Evolutionary conservation across 2,797 vertebrate genomes (phyloP).

Genomic region (Australoheros facetus): DNA sequence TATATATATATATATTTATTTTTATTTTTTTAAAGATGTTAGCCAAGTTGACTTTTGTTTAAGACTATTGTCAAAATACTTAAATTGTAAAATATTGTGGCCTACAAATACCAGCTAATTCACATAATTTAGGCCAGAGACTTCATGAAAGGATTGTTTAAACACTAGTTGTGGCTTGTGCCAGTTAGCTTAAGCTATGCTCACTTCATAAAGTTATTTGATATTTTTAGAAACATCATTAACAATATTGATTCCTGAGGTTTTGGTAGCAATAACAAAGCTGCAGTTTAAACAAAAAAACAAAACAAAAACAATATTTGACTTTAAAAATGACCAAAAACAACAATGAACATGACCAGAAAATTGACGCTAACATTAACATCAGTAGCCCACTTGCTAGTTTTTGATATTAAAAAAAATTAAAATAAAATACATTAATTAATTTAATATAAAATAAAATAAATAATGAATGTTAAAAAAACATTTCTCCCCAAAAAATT

Average conservation of each 20-base stretch:
- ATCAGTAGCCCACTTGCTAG: not conserved
- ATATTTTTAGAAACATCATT: not conserved
- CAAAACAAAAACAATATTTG: not conserved
- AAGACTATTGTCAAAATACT: not conserved
- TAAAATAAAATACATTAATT: too few species aligned
- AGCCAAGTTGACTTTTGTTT: not conserved
- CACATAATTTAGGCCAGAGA: not conserved
- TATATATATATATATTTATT: too few species aligned
- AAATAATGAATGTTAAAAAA: too few species aligned
- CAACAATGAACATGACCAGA: not conserved
- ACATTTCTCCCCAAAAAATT: not conserved
- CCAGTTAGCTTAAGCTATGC: not conserved
- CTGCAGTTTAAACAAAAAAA: not conserved
- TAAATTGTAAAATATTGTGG: not conserved
- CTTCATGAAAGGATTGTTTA: not conserved
- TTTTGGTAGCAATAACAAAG: not conserved
- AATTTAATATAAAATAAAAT: too few species aligned
- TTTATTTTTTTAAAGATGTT: too few species aligned
- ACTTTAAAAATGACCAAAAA: not conserved
- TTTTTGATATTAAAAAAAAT: not conserved
- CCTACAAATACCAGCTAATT: not conserved
- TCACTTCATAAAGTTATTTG: not conserved
- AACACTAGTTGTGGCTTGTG: accelerated
- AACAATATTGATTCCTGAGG: not conserved
- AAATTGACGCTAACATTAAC: not conserved